A percentile compares a stretch with the other conserved stretches of the same genome.
phyloP scores from a whole-genome alignment of 37 sponge, comb jelly and placozoan genomes.

The Hormiphora californensis region DNA sequence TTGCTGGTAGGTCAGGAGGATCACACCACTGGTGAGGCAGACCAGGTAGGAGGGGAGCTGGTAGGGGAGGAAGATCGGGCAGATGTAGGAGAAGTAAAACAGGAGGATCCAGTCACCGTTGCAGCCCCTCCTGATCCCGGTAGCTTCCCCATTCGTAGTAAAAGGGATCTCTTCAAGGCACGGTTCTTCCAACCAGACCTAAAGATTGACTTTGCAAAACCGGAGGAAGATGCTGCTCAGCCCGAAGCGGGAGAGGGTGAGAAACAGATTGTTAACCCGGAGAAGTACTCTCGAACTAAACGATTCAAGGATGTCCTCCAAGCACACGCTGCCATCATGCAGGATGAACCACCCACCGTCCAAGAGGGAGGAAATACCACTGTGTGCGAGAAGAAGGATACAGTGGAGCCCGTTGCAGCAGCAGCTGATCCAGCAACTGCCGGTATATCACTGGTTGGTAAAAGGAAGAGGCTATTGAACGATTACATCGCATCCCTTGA shows the following conservation, averaged over 20 bases:
- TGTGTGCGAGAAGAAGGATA: too few relatives aligned
- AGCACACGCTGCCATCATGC: too few relatives aligned
- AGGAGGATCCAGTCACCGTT: too few relatives aligned
- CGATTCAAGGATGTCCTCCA: slow-evolving; percentile 45
- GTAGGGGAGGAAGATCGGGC: too few relatives aligned
- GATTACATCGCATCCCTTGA: slow-evolving; percentile 38
- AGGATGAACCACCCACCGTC: too few relatives aligned
- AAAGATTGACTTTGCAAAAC: slow-evolving; percentile 52
- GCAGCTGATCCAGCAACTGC: neutral
- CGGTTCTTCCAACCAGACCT: slow-evolving; percentile 50
- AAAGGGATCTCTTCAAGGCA: slow-evolving; percentile 41
- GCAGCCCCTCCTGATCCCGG: neutral
- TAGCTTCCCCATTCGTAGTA: slow-evolving; percentile 40
- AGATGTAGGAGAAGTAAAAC: too few relatives aligned
- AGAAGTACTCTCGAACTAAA: slow-evolving; percentile 11
- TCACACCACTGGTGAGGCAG: too few relatives aligned
- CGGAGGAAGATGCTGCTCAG: neutral
- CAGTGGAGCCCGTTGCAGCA: too few relatives aligned
- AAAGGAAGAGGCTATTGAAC: slow-evolving; percentile 22
- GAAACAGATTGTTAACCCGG: neutral
- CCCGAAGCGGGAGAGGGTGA: neutral
- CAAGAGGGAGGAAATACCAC: too few relatives aligned
- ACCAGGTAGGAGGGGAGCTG: too few relatives aligned
- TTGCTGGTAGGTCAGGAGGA: too few relatives aligned
- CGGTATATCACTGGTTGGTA: slow-evolving; percentile 8